These are phyloP conservation scores for Argyresthia goedartella DNA, from an alignment of 2,888 invertebrate genomes.

Conservation along the genomic window DNA sequence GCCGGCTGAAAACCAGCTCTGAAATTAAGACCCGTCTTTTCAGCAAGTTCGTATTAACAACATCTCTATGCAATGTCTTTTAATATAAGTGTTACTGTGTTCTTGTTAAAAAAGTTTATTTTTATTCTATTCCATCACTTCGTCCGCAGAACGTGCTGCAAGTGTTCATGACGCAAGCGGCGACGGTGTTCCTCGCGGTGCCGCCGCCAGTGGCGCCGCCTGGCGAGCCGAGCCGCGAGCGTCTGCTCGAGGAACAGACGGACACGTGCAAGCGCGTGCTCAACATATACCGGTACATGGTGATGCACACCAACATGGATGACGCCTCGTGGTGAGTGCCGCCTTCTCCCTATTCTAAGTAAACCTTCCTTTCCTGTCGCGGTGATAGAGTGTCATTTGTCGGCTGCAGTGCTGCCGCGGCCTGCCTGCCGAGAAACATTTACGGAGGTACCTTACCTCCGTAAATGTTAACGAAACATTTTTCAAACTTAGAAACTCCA, in stretches of 20 bases:
- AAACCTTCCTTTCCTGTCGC: background rate
- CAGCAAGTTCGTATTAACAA: too few relatives aligned
- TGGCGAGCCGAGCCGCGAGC: slow-evolving; percentile 65
- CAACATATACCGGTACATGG: slow-evolving; percentile 96
- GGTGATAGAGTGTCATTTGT: background rate
- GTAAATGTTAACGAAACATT: too few relatives aligned
- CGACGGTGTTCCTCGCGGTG: slow-evolving; percentile 89
- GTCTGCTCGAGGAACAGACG: slow-evolving; percentile 90
- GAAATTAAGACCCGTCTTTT: too few relatives aligned
- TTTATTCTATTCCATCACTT: background rate
- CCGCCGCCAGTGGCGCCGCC: slow-evolving; percentile 66
- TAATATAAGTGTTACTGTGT: too few relatives aligned
- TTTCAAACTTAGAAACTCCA: too few relatives aligned
- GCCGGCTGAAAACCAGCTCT: too few relatives aligned
- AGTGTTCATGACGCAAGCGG: slow-evolving; percentile 94
- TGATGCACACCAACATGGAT: slow-evolving; percentile 96
- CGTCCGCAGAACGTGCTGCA: slow-evolving; percentile 79
- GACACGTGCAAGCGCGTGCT: slow-evolving; percentile 96
- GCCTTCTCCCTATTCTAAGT: background rate
- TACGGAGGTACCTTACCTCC: too few relatives aligned
- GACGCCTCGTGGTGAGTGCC: slow-evolving; percentile 85
- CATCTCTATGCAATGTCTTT: too few relatives aligned
- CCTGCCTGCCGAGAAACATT: too few relatives aligned
- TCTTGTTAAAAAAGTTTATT: too few relatives aligned
- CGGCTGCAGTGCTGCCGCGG: too few relatives aligned